Evolutionary conservation across 2,797 vertebrate species (phyloP).

Genomic region (Xenentodon cancila): DNA sequence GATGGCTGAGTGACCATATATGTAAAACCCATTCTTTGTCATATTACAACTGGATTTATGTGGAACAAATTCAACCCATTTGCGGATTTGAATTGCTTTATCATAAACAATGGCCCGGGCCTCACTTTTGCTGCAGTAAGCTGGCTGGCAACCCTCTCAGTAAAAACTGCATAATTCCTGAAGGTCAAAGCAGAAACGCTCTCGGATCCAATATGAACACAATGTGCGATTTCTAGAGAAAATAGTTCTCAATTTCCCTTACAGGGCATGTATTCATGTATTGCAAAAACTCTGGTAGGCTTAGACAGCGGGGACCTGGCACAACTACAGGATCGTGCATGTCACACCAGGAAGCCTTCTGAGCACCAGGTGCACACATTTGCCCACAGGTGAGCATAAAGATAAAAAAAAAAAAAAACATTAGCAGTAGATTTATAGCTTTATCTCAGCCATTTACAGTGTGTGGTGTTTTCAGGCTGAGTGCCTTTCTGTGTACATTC

Average conservation of each 20-base stretch:
- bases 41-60: constrained; percentile 63
- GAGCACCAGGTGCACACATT: constrained; percentile 12
- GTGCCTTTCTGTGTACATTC: not conserved
- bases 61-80: constrained; percentile 62
- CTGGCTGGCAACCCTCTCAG: constrained; percentile 40
- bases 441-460: constrained; percentile 4
- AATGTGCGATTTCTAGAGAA: constrained; percentile 28
- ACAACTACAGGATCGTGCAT: constrained; percentile 17
- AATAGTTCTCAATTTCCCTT: constrained; percentile 22
- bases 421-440: constrained; percentile 19
- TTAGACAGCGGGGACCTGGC: constrained; percentile 23
- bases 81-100: constrained; percentile 52
- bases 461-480: too few relatives aligned
- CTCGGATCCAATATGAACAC: constrained; percentile 23
- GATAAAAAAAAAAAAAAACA: not conserved
- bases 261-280: constrained; percentile 29
- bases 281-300: constrained; percentile 28
- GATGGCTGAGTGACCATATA: constrained; percentile 40
- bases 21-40: constrained; percentile 53
- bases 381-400: constrained; percentile 14
- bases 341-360: constrained; percentile 20
- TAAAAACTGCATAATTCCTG: constrained; percentile 60
- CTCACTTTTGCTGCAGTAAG: constrained; percentile 63
- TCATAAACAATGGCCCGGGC: constrained; percentile 55
- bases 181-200: constrained; percentile 66